Percentiles rank a stretch among this genome's conserved stretches.
These are phyloP conservation scores for Psittacula cyanocephala DNA, from an alignment of 2,113 vertebrate species.

Conservation along the genomic window DNA sequence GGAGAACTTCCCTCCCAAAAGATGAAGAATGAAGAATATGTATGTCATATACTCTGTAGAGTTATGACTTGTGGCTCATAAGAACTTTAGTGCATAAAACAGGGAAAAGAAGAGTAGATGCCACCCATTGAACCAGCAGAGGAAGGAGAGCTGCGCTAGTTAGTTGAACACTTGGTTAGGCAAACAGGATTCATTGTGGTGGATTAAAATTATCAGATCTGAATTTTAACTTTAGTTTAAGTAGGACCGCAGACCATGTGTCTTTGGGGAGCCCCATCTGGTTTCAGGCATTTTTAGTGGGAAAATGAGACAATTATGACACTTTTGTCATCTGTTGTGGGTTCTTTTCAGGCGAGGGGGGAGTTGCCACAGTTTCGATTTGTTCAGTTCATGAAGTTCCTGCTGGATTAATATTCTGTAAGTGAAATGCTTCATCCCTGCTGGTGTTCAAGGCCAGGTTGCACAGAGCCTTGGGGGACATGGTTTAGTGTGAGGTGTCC, in stretches of 20 bases:
- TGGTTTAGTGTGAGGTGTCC: too few relatives aligned
- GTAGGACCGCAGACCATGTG: neutral
- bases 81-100: neutral
- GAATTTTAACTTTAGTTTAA: constrained; percentile 37
- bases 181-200: constrained; percentile 14
- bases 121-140: neutral
- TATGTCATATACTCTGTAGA: neutral
- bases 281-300: constrained; percentile 19
- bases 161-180: constrained; percentile 2
- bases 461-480: too few relatives aligned
- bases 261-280: constrained; percentile 36
- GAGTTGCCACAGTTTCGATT: neutral
- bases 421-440: neutral
- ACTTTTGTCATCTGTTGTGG: neutral
- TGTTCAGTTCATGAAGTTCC: constrained; percentile 23
- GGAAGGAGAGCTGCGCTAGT: neutral
- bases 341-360: neutral
- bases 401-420: constrained; percentile 1
- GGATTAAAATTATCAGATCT: constrained; percentile 21
- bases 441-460: too few relatives aligned
- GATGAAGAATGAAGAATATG: neutral
- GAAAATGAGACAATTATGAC: constrained; percentile 30
- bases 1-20: neutral
- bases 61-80: neutral
- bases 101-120: neutral